Base-by-base conservation (phyloP, 2,888 invertebrate species). In the Pherbina coryleti region DNA sequence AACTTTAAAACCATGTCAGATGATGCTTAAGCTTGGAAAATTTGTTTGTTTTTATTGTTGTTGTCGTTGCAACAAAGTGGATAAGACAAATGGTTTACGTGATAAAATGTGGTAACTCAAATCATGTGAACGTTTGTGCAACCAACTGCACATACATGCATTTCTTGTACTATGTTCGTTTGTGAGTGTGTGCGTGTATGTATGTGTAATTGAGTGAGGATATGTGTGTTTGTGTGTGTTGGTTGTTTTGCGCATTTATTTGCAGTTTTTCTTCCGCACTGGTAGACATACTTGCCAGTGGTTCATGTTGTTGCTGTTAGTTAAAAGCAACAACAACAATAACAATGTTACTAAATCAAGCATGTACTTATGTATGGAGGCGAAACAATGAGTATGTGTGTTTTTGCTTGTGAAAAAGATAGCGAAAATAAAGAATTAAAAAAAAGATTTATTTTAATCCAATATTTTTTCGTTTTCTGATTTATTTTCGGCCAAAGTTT, bases 51-150 rank as follows among this genome's bases (percentile, higher is more conserved):
- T 19, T 72, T 79, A 73, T 67, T 64, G 34, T 49, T 67, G 60
- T 74, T 55, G 57, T 75, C 73, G 75, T 84, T 86, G 84, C 83
- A 86, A 85, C 86, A 85, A 86, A 86, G 83, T 87, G 87, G 86
- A 84, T 85, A 86, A 86, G 87, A 86, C 86, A 86, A 86, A 86
- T 86, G 86, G 86, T 85, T 86, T 86, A 87, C 86, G 87, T 87
- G 86, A 87, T 86, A 86, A 87, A 87, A 86, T 85, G 87, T 85
- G 85, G 85, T 87, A 83, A 85, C 86, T 86, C 86, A 86, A 85
- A 86, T 86, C 85, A 86, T 85, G 86, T 84, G 84, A 85, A 84
- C 84, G 84, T 84, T 14, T 19, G 37, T 22, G 19, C 37, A n/a
- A 34, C 57, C 17, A 11, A 17, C 60, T 80, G 77, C 83, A 81